Conservation (phyloP, 2,797 vertebrate genomes). For the Scarus forsteni region DNA sequence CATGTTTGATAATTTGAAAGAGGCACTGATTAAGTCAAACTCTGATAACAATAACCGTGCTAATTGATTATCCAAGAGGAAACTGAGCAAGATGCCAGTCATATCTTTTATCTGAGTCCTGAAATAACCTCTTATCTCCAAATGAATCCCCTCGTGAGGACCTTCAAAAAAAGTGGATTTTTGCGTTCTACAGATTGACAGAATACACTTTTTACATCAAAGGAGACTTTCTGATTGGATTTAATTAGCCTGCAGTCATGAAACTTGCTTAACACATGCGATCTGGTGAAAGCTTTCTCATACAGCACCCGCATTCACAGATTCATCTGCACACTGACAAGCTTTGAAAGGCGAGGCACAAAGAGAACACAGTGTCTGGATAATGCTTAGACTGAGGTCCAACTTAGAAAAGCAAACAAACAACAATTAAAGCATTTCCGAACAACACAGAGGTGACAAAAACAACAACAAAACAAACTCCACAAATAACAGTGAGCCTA, state of each 20-base stretch:
- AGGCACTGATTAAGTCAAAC: neutral
- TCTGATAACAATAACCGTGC: conserved; percentile 14
- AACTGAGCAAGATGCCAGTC: neutral
- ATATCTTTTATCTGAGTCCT: conserved; percentile 19
- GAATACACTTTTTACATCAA: conserved; percentile 60
- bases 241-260: conserved; percentile 54
- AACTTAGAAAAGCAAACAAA: conserved; percentile 24
- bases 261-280: conserved; percentile 47
- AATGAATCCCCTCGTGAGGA: conserved; percentile 38
- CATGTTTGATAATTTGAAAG: conserved; percentile 1
- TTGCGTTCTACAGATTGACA: conserved; percentile 42
- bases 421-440: conserved; percentile 21
- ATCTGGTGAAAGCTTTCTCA: conserved; percentile 50
- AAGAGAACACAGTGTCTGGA: conserved; percentile 25
- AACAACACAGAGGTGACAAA: conserved; percentile 3
- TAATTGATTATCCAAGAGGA: conserved; percentile 27
- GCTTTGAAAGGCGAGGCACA: conserved; percentile 34
- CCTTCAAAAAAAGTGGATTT: conserved; percentile 17
- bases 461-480: neutral
- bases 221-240: conserved; percentile 56
- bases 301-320: conserved; percentile 32
- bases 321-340: conserved; percentile 18
- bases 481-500: neutral
- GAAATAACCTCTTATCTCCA: conserved; percentile 38
- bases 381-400: conserved; percentile 9